Base-by-base conservation (phyloP, 2,888 invertebrate genomes). In the Xestoiulus laeticollis region DNA sequence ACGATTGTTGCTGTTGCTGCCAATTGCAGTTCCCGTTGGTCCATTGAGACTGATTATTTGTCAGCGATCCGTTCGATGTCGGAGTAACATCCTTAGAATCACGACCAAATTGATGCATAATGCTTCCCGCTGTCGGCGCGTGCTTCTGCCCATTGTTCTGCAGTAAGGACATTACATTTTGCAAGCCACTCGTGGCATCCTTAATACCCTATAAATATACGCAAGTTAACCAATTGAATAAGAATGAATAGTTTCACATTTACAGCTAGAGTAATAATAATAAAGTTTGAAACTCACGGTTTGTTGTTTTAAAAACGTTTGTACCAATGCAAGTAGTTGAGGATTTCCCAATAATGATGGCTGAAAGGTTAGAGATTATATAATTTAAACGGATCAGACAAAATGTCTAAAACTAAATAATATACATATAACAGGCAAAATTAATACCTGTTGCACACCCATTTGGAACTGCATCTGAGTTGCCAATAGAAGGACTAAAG, bases 401-500 rank as follows among this genome's bases (percentile, higher is more conserved):
- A 16, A 84, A 84, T 38, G 19, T 43, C n/a, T 4, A 19, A 16
- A 44, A 85, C 12, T 78, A 14, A 48, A 48, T 14, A 16, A 85
- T 14, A 26, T 43, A 16, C 16, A 38, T 2, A 8, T 38, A 33
- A 33, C n/a, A 26, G 4, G 16, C 10, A n/a, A n/a, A n/a, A n/a
- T 30, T 30, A 48, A 53, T 78, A 87, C 87, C 84, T 87, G 87
- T 12, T 87, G 87, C 30, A 87, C 48, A 44, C 87, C 87, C 78
- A 87, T 68, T 32, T 87, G 87, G 19, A 89, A 89, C 89, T 91
- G 91, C 90, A 91, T 90, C 89, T 91, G 92, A 83, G 91, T 91
- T 6, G 91, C 91, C 30, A 92, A 89, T 5, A 91, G 90, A 48
- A 91, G 90, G 59, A 91, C 91, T 30, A 91, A 89, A 19, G 91